phyloP scores from a whole-genome alignment of 2,888 invertebrate genomes.

The Lasioglossum vierecki region DNA sequence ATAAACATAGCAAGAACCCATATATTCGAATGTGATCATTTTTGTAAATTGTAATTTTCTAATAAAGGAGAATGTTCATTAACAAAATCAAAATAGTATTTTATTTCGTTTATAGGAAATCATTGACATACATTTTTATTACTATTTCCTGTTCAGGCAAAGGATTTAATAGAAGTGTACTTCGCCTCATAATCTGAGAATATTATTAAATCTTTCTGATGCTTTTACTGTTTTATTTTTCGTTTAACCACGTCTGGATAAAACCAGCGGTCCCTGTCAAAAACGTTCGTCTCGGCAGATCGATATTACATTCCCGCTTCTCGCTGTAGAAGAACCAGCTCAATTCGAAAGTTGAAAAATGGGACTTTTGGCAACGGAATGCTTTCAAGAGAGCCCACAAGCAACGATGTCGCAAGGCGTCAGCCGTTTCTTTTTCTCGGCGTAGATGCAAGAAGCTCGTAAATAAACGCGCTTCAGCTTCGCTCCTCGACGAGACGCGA shows the following conservation, averaged over 20 bases:
- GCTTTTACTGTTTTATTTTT: no score
- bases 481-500: neutral
- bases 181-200: neutral
- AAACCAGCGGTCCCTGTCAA: neutral
- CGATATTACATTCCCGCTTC: neutral
- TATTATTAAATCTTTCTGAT: no score
- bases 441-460: neutral
- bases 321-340: neutral
- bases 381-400: neutral
- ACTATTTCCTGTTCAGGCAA: no score
- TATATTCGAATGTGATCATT: no score
- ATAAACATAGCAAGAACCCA: no score
- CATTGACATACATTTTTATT: no score
- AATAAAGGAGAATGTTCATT: no score
- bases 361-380: neutral
- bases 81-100: no score
- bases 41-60: no score
- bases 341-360: neutral
- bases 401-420: neutral
- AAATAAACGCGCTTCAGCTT: neutral
- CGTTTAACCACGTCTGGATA: no score
- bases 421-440: neutral
- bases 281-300: neutral
- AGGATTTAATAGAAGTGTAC: no score
- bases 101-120: no score